These are phyloP conservation scores for Theonella swinhoei DNA, from an alignment of 37 sponge, comb jelly and placozoan species.

Conservation along the genomic window DNA sequence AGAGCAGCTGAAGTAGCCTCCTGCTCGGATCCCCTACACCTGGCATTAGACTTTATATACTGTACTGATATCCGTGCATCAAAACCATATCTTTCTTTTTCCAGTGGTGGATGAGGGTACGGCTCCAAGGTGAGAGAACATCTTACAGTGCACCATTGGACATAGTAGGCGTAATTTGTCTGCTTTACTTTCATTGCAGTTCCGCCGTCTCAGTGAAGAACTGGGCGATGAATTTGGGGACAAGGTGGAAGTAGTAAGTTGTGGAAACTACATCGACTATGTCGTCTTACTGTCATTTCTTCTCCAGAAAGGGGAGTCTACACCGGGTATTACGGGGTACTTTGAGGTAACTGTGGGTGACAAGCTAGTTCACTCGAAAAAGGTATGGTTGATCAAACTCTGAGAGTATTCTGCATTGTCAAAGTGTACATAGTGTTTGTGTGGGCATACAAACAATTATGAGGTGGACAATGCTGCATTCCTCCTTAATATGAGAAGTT, in stretches of 20 bases:
- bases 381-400: conserved; percentile 38
- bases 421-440: no score
- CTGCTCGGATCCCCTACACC: no score
- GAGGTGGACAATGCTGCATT: background rate
- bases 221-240: conserved; percentile 55
- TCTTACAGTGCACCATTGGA: background rate
- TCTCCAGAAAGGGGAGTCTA: conserved; percentile 24
- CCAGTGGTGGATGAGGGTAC: conserved; percentile 92
- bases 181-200: conserved; percentile 35
- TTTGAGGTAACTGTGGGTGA: conserved; percentile 78
- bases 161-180: no score
- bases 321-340: conserved; percentile 72
- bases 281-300: background rate
- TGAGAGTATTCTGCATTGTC: background rate
- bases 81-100: conserved; percentile 12
- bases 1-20: no score
- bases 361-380: conserved; percentile 76
- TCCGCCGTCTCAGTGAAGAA: conserved; percentile 33
- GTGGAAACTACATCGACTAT: background rate
- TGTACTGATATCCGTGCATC: no score
- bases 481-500: background rate
- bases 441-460: background rate
- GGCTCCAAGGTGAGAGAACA: conserved; percentile 52
- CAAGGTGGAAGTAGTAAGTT: conserved; percentile 61
- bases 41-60: no score